phyloP scores from a whole-genome alignment of 1,140 invertebrate species.

The Pogonus chalceus region DNA sequence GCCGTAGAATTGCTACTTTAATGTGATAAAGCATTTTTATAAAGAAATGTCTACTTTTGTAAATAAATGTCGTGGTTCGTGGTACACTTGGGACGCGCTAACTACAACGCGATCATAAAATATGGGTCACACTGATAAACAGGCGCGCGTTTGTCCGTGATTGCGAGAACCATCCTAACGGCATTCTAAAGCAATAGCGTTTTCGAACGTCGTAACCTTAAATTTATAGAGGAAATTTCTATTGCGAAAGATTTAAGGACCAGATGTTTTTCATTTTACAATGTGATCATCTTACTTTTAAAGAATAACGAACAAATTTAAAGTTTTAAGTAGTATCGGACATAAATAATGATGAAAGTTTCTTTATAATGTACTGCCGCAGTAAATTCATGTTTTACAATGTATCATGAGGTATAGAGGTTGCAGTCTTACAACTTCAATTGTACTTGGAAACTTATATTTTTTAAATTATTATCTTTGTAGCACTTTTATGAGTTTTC shows the following conservation, averaged over 20 bases:
- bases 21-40: constrained; percentile 6
- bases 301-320: too few relatives aligned
- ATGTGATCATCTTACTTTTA: too few relatives aligned
- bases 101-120: neutral
- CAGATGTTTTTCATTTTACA: neutral
- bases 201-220: too few relatives aligned
- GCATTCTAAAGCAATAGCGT: neutral
- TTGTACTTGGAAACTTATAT: too few relatives aligned
- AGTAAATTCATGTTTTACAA: too few relatives aligned
- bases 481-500: too few relatives aligned
- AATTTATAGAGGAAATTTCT: neutral
- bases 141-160: neutral
- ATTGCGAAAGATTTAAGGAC: neutral
- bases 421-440: too few relatives aligned
- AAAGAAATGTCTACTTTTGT: constrained; percentile 6
- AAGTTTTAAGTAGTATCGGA: too few relatives aligned
- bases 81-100: neutral
- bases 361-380: too few relatives aligned
- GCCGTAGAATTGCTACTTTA: neutral
- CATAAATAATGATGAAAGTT: too few relatives aligned
- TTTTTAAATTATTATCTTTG: too few relatives aligned
- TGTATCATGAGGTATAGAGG: too few relatives aligned
- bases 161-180: neutral
- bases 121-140: constrained; percentile 1
- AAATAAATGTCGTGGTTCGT: constrained; percentile 5